Percentiles rank a stretch among this genome's conserved stretches.
phyloP scores from a whole-genome alignment of 2,113 vertebrate genomes.

The Emydocephalus ijimae region DNA sequence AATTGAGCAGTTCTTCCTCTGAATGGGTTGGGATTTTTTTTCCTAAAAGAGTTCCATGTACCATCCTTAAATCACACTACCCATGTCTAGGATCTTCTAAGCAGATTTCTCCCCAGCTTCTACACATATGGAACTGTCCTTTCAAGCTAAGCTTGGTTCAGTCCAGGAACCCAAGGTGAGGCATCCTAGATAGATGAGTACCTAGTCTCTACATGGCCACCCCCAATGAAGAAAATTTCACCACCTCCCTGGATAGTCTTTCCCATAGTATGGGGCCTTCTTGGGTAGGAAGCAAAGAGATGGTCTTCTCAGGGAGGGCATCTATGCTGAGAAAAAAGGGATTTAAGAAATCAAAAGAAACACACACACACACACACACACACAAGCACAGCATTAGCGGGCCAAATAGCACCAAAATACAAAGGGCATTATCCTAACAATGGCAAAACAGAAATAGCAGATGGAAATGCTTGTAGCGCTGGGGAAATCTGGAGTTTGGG shows the following conservation, averaged over 20 bases:
- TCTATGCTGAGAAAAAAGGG: not conserved
- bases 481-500: too few relatives aligned
- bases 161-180: not conserved
- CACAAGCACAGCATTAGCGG: not conserved
- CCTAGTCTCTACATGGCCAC: not conserved
- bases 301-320: not conserved
- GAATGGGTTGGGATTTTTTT: not conserved
- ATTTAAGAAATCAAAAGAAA: not conserved
- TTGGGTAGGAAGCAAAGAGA: not conserved
- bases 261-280: not conserved
- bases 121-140: not conserved
- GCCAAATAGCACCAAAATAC: not conserved
- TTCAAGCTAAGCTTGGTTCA: not conserved
- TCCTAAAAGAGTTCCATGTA: not conserved
- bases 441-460: not conserved
- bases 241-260: not conserved
- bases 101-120: not conserved
- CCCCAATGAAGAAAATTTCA: not conserved
- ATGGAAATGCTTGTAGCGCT: not conserved
- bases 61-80: not conserved
- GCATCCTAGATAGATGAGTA: not conserved
- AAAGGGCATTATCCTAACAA: not conserved
- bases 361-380: too few relatives aligned
- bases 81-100: not conserved
- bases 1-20: not conserved